Conservation (phyloP, 1,140 invertebrate genomes). For the Parasteatoda tepidariorum region DNA sequence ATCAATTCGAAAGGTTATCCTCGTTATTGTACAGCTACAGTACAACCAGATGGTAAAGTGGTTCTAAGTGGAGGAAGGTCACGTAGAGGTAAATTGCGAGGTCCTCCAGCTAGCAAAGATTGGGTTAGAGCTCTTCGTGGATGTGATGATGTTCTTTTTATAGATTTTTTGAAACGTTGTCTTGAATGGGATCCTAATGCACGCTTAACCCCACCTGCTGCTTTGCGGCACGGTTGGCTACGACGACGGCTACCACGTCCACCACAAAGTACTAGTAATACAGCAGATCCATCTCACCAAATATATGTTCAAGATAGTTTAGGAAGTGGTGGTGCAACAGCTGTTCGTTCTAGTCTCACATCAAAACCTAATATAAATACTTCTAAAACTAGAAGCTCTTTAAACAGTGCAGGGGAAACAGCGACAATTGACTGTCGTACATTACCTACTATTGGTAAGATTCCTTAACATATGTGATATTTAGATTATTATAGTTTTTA, state of each 20-base stretch:
- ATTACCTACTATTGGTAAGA: conserved; percentile 53
- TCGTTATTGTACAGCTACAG: conserved; percentile 91
- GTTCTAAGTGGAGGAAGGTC: conserved; percentile 90
- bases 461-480: conserved; percentile 60
- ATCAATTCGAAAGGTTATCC: conserved; percentile 94
- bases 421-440: conserved; percentile 20
- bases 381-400: conserved; percentile 23
- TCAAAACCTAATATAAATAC: conserved; percentile 17
- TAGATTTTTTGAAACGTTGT: conserved; percentile 96
- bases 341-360: conserved; percentile 38
- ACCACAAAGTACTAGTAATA: conserved; percentile 58
- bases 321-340: conserved; percentile 16
- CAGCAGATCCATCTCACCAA: conserved; percentile 47
- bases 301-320: conserved; percentile 15
- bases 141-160: conserved; percentile 94
- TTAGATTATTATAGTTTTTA: conserved; percentile 57
- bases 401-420: conserved; percentile 43
- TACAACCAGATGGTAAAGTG: conserved; percentile 85
- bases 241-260: conserved; percentile 72
- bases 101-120: conserved; percentile 92
- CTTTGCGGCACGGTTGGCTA: conserved; percentile 94
- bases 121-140: conserved; percentile 90
- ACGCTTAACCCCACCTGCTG: conserved; percentile 91
- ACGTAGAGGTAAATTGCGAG: conserved; percentile 91
- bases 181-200: conserved; percentile 95